phyloP scores from a whole-genome alignment of 2,888 invertebrate genomes.

The Drosophila sordidula region DNA sequence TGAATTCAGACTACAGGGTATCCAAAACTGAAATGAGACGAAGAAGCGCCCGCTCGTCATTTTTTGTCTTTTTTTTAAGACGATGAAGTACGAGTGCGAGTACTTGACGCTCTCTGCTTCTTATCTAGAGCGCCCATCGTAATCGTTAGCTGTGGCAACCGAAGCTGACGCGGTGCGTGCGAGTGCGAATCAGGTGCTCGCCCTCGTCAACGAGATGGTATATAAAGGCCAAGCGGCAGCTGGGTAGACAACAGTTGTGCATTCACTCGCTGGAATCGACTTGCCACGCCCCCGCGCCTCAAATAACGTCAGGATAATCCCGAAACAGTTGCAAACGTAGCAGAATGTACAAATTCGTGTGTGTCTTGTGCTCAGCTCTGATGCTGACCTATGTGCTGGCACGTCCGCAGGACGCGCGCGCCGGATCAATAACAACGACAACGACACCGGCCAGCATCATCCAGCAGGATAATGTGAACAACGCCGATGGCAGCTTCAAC shows the following conservation, averaged over 20 bases:
- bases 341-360: constrained; percentile 75
- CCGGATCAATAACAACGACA: constrained; percentile 60
- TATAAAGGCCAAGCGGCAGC: constrained; percentile 61
- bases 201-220: constrained; percentile 57
- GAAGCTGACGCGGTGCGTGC: constrained; percentile 44
- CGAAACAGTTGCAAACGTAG: constrained; percentile 1
- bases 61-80: constrained; percentile 24
- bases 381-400: constrained; percentile 75
- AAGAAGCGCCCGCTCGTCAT: constrained; percentile 66
- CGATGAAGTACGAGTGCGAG: constrained; percentile 46
- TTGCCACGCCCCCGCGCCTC: constrained; percentile 38
- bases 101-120: constrained; percentile 68
- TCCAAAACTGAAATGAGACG: constrained; percentile 30
- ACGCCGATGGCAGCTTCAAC: constrained; percentile 86
- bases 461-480: constrained; percentile 85
- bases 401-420: constrained; percentile 76
- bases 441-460: constrained; percentile 85
- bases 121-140: constrained; percentile 83
- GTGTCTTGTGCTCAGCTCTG: constrained; percentile 70
- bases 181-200: constrained; percentile 56
- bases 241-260: constrained; percentile 66
- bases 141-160: constrained; percentile 53
- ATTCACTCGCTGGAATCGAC: constrained; percentile 58
- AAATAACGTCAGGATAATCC: constrained; percentile 23
- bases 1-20: constrained; percentile 1